phyloP scores from a whole-genome alignment of 1,140 invertebrate species.

The Neodiprion virginianus region DNA sequence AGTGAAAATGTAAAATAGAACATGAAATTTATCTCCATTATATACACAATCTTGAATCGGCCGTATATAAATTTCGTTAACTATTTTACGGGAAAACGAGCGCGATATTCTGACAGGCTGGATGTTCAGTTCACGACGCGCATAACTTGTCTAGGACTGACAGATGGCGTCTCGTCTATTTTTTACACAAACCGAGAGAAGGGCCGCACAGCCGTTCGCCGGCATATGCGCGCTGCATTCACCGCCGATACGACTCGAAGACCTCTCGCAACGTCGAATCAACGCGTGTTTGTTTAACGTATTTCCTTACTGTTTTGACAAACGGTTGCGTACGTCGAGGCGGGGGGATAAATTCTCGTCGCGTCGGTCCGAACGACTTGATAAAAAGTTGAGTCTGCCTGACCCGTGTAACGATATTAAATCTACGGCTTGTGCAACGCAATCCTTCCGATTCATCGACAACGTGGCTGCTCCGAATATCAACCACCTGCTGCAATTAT shows the following conservation, averaged over 20 bases:
- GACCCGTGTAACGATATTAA: not conserved
- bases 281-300: constrained; percentile 28
- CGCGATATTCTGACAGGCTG: too few relatives aligned
- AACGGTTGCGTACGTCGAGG: not conserved
- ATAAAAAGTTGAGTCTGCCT: constrained; percentile 2
- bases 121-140: constrained; percentile 18
- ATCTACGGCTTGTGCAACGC: too few relatives aligned
- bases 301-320: constrained; percentile 16
- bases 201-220: not conserved
- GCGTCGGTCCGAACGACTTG: not conserved
- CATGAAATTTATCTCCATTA: too few relatives aligned
- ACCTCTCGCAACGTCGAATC: constrained; percentile 9
- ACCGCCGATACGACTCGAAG: not conserved
- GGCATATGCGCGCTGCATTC: not conserved
- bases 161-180: constrained; percentile 29
- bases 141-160: constrained; percentile 25
- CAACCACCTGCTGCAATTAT: too few relatives aligned
- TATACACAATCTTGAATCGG: too few relatives aligned
- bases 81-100: too few relatives aligned
- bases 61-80: too few relatives aligned
- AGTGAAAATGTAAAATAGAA: too few relatives aligned
- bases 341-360: constrained; percentile 5
- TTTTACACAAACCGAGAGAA: not conserved
- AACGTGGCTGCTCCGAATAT: too few relatives aligned
- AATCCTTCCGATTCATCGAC: too few relatives aligned